Evolutionary conservation across 2,888 invertebrate genomes (phyloP).

Genomic region (Andrena bicolor): DNA sequence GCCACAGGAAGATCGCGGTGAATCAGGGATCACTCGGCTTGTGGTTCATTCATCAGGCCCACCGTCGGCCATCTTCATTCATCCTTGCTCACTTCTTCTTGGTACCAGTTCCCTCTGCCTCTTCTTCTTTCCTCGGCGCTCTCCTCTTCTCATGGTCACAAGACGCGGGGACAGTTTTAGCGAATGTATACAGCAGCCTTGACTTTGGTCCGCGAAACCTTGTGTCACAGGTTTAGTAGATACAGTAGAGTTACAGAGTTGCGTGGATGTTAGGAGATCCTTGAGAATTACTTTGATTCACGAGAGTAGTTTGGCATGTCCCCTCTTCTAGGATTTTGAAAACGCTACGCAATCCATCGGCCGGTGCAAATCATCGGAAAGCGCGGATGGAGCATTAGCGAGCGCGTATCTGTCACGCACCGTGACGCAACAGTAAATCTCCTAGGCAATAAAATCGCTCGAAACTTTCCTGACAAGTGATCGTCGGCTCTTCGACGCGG

Average conservation of each 20-base stretch:
- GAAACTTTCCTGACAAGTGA: constrained; percentile 16
- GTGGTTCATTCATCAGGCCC: constrained; percentile 63
- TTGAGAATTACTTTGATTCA: too few relatives aligned
- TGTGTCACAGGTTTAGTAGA: not conserved
- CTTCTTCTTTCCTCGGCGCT: too few relatives aligned
- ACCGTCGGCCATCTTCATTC: constrained; percentile 71
- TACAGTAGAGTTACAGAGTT: not conserved
- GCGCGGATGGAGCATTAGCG: constrained; percentile 8
- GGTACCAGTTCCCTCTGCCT: too few relatives aligned
- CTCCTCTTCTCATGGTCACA: too few relatives aligned
- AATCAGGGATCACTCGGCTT: not conserved
- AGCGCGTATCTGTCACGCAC: not conserved
- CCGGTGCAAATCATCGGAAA: constrained; percentile 1
- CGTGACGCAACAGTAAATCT: constrained; percentile 11
- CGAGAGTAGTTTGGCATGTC: not conserved
- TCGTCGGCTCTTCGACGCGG: constrained; percentile 7
- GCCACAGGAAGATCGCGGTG: constrained; percentile 63
- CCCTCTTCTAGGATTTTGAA: not conserved
- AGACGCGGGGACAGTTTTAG: too few relatives aligned
- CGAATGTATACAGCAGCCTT: not conserved
- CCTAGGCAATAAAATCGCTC: constrained; percentile 1
- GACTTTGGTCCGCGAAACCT: not conserved
- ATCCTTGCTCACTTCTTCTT: constrained; percentile 47
- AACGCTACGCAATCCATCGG: not conserved
- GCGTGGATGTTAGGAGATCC: too few relatives aligned